phyloP scores from a whole-genome alignment of 2,888 invertebrate species.

The Napeogenes inachia region DNA sequence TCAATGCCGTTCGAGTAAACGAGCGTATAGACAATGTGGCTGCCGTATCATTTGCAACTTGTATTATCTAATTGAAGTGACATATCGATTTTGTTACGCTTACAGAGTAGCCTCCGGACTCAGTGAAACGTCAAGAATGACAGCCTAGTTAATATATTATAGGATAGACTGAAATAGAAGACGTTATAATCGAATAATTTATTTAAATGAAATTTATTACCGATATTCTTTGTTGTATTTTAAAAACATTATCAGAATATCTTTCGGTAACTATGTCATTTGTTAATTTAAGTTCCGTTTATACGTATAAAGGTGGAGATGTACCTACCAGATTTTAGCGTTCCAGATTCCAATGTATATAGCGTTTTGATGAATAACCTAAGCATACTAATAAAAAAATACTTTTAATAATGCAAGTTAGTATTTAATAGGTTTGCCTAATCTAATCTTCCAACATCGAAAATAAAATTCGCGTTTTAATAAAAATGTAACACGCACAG shows the following conservation, averaged over 20 bases:
- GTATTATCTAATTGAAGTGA: conserved; percentile 30
- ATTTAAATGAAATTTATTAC: neutral
- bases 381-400: neutral
- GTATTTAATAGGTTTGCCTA: conserved; percentile 13
- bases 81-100: conserved; percentile 35
- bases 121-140: conserved; percentile 17
- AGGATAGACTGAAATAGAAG: conserved; percentile 1
- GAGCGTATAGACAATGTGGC: conserved; percentile 37
- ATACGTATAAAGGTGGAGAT: too few relatives aligned
- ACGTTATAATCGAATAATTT: neutral
- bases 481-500: conserved; percentile 27
- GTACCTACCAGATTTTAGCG: too few relatives aligned
- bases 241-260: too few relatives aligned
- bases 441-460: conserved; percentile 15
- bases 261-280: too few relatives aligned
- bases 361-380: neutral
- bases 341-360: too few relatives aligned
- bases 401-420: conserved; percentile 1
- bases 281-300: too few relatives aligned
- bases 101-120: conserved; percentile 22
- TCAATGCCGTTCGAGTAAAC: conserved; percentile 58
- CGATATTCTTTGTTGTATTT: neutral
- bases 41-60: conserved; percentile 39
- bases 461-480: conserved; percentile 22
- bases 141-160: conserved; percentile 14